These are phyloP conservation scores for Lasioglossum leucozonium DNA, from an alignment of 2,888 invertebrate genomes.

Conservation along the genomic window DNA sequence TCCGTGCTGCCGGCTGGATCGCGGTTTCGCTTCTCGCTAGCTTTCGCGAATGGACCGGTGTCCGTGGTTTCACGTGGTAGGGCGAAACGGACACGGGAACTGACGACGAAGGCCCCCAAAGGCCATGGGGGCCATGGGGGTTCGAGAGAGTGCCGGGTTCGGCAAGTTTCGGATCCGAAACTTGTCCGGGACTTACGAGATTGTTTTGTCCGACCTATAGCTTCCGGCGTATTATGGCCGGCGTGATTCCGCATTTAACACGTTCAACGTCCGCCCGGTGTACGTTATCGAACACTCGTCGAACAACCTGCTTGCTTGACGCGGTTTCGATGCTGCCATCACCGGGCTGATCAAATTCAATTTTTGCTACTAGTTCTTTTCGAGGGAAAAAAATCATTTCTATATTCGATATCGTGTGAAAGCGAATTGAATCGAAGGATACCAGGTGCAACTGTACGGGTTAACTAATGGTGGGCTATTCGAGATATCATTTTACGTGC, in stretches of 20 bases:
- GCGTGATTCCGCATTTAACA: constrained; percentile 14
- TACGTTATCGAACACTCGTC: not conserved
- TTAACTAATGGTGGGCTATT: not conserved
- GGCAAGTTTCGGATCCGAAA: constrained; percentile 31
- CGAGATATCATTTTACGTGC: not conserved
- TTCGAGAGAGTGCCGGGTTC: not conserved
- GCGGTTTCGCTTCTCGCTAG: constrained; percentile 45
- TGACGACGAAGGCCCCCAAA: not conserved
- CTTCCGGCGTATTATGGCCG: not conserved
- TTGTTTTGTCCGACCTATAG: constrained; percentile 19
- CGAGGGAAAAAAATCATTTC: too few species aligned
- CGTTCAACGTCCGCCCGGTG: not conserved
- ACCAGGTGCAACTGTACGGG: not conserved
- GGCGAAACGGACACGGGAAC: constrained; percentile 24
- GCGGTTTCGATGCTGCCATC: not conserved
- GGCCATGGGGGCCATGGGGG: not conserved
- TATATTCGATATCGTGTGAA: too few species aligned
- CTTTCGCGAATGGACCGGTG: constrained; percentile 15
- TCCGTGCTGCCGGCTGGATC: constrained; percentile 15
- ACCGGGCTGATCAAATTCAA: too few species aligned
- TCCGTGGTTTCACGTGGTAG: constrained; percentile 24
- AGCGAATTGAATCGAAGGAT: not conserved
- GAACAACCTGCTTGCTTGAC: not conserved
- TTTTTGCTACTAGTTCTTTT: too few species aligned
- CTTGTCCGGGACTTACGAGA: constrained; percentile 30